phyloP scores from a whole-genome alignment of 2,888 invertebrate species.

The Carterocephalus palaemon region DNA sequence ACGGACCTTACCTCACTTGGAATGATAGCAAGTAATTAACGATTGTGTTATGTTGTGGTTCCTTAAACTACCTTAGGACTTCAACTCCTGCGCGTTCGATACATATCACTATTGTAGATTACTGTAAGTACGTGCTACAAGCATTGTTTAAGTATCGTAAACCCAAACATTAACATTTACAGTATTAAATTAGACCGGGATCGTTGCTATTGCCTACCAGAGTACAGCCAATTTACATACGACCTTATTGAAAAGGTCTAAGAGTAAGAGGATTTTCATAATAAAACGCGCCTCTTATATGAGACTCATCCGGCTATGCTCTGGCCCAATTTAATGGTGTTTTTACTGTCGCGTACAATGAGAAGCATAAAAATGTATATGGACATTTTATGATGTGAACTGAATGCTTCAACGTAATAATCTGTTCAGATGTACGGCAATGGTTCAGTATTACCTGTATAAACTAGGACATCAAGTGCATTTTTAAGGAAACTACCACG shows the following conservation, averaged over 20 bases:
- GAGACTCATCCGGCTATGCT: slow-evolving; percentile 12
- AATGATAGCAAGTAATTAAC: too few species aligned
- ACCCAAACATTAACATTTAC: too few species aligned
- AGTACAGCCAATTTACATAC: slow-evolving; percentile 11
- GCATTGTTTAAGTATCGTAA: too few species aligned
- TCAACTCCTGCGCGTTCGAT: too few species aligned
- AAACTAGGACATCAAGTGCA: too few species aligned
- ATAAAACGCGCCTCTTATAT: slow-evolving; percentile 7
- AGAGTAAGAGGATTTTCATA: slow-evolving; percentile 7
- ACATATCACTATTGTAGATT: too few species aligned
- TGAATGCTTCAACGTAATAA: neutral
- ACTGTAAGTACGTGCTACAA: too few species aligned
- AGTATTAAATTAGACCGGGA: too few species aligned
- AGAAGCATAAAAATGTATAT: slow-evolving; percentile 15
- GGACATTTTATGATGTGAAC: slow-evolving; percentile 3
- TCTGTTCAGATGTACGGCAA: neutral
- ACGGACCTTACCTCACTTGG: too few species aligned
- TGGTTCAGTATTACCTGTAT: neutral
- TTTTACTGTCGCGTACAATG: slow-evolving; percentile 20
- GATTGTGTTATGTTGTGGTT: too few species aligned
- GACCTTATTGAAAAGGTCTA: slow-evolving; percentile 18
- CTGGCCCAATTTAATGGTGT: slow-evolving; percentile 10
- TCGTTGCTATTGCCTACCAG: neutral
- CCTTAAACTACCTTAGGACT: too few species aligned
- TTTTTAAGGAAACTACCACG: too few species aligned